Evolutionary conservation across 2,113 vertebrate species (phyloP).

Genomic region (Rhabdornis inornatus): DNA sequence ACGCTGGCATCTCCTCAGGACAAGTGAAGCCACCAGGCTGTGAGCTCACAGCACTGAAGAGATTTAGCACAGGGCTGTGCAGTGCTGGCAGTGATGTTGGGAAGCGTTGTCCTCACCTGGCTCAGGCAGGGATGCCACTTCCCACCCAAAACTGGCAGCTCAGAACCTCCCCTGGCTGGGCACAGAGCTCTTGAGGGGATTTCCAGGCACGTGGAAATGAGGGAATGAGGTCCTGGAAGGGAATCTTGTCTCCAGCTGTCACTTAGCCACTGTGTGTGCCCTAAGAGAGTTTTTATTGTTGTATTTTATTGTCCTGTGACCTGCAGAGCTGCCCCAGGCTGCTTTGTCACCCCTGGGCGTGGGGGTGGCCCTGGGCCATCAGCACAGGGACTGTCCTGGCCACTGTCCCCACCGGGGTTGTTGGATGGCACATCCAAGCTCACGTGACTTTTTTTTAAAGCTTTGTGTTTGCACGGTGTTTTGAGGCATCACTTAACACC

Average conservation of each 20-base stretch:
- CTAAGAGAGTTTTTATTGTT: fast-evolving
- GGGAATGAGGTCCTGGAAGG: fast-evolving
- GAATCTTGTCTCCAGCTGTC: neutral
- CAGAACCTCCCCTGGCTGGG: fast-evolving
- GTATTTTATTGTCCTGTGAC: no score
- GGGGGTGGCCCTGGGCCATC: fast-evolving
- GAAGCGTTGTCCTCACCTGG: fast-evolving
- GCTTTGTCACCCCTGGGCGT: fast-evolving
- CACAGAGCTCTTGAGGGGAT: fast-evolving
- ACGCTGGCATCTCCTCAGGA: no score
- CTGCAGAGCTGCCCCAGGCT: neutral
- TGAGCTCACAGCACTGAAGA: fast-evolving
- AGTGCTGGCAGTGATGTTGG: no score
- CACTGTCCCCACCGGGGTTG: fast-evolving
- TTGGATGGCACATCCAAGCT: no score
- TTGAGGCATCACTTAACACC: fast-evolving
- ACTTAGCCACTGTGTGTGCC: fast-evolving
- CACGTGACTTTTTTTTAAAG: fast-evolving
- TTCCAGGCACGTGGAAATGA: fast-evolving
- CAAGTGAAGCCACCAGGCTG: fast-evolving
- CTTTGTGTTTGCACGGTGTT: fast-evolving
- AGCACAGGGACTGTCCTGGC: fast-evolving
- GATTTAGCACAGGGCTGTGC: neutral
- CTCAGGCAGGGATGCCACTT: fast-evolving
- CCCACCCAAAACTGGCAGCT: fast-evolving